phyloP scores from a whole-genome alignment of 2,113 vertebrate species.

The Ramphastos sulfuratus region DNA sequence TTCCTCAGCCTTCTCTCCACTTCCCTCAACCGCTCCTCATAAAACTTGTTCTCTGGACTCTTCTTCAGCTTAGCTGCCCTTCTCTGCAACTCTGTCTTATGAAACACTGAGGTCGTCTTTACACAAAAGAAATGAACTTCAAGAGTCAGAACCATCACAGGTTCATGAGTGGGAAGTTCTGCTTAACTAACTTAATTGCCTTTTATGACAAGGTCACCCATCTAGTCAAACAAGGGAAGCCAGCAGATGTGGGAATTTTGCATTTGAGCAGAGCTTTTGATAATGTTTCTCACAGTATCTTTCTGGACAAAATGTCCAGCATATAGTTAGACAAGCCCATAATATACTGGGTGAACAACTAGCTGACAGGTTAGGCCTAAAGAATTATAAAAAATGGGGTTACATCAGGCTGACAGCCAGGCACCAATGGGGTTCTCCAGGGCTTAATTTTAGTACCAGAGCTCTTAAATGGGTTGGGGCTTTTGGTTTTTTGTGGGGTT shows the following conservation, averaged over 20 bases:
- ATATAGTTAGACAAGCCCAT: not conserved
- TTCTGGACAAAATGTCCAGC: not conserved
- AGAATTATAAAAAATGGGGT: not conserved
- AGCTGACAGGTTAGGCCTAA: rapidly evolving
- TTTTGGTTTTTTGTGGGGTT: no score
- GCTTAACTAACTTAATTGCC: not conserved
- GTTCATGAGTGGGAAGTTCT: not conserved
- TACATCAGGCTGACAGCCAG: not conserved
- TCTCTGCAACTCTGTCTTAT: no score
- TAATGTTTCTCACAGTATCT: rapidly evolving
- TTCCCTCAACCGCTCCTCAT: no score
- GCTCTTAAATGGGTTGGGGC: not conserved
- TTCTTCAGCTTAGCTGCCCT: no score
- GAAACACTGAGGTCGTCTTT: not conserved
- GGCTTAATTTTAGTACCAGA: not conserved
- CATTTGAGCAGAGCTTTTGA: not conserved
- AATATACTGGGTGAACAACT: rapidly evolving
- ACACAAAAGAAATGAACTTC: not conserved
- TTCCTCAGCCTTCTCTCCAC: no score
- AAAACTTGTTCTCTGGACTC: no score
- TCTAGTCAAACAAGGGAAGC: not conserved
- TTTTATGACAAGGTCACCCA: not conserved
- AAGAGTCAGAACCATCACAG: not conserved
- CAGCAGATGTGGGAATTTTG: rapidly evolving
- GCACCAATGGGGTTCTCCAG: not conserved